Base-by-base conservation (phyloP, 2,113 vertebrate species). In the Nibea coibor region DNA sequence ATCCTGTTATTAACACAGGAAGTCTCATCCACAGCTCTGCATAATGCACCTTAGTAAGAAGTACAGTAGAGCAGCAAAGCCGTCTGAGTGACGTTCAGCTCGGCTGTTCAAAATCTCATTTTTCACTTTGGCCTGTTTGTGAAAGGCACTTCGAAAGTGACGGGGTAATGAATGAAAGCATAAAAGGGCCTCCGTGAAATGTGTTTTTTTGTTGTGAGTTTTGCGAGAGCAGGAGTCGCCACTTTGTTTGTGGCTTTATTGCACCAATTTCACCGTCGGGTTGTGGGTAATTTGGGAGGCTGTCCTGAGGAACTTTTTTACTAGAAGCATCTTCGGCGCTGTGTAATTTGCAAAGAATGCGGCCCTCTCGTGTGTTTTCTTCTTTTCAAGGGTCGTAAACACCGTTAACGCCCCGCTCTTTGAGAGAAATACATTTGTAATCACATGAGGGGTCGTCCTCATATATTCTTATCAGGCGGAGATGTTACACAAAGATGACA, bases 131-230 rank as follows among this genome's bases (percentile, higher is more conserved):
- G 43, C 43, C 14, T 15, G 65, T 81, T 68, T 84, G 71, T 66
- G 31, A 77, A 85, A 85, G 66, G 16, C 77, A 80, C 78, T 75
- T 84, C 43, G 74, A 58, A 67, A 24, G 69, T 81, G 62, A 85
- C 51, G 17, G 69, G 35, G 1, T 35, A 54, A 31, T 47, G 4
- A 48, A 45, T 31, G 47, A 83, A 56, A 64, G 17, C 14, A 35
- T 28, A 76, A 15, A 65, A 57, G 63, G 47, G 5, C 8, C 8
- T 51, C 65, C 20, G 67, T 73, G 10, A 74, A 78, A 56, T 69
- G 47, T 48, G 48, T 2, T 50, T 50, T n/a, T n/a, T n/a, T n/a
- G n/a, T n/a, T n/a, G n/a, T n/a, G n/a, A 54, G 24, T 42, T 81
- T 81, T 24, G 4, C 19, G 10, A 63, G 42, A 22, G 51, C 53